phyloP scores from a whole-genome alignment of 1,140 invertebrate genomes.

The Andricus grossulariae region DNA sequence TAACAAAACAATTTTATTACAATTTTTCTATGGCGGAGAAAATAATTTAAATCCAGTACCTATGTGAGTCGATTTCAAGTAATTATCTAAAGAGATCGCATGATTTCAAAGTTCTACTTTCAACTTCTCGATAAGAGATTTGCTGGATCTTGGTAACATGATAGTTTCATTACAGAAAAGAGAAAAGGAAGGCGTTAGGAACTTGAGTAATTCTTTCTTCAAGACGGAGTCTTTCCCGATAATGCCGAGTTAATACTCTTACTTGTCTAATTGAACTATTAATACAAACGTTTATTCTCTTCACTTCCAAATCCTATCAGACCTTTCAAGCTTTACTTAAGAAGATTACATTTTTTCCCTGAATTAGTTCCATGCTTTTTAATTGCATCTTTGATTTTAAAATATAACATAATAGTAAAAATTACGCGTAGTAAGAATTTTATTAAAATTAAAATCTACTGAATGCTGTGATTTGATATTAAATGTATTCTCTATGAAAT shows the following conservation, averaged over 20 bases:
- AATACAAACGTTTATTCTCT: slow-evolving; percentile 20
- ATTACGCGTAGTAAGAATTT: too few relatives aligned
- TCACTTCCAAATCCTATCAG: slow-evolving; percentile 8
- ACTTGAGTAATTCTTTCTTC: neutral
- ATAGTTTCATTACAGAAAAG: neutral
- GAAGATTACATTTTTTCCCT: neutral
- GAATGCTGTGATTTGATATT: neutral
- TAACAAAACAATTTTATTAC: too few relatives aligned
- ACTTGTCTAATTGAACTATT: slow-evolving; percentile 7
- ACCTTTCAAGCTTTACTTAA: neutral
- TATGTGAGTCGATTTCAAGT: too few relatives aligned
- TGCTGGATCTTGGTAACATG: too few relatives aligned
- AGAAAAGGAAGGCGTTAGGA: neutral
- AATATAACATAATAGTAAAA: too few relatives aligned
- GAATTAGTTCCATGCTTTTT: neutral
- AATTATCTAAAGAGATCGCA: too few relatives aligned
- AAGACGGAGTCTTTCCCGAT: neutral
- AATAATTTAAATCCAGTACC: too few relatives aligned
- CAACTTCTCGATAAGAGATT: too few relatives aligned
- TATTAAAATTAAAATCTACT: neutral
- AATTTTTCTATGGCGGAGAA: too few relatives aligned
- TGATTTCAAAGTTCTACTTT: too few relatives aligned
- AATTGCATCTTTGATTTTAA: too few relatives aligned
- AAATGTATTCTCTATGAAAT: too few relatives aligned
- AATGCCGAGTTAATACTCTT: neutral